Conservation (phyloP, 2,797 vertebrate genomes). For the Meda fulgida region DNA sequence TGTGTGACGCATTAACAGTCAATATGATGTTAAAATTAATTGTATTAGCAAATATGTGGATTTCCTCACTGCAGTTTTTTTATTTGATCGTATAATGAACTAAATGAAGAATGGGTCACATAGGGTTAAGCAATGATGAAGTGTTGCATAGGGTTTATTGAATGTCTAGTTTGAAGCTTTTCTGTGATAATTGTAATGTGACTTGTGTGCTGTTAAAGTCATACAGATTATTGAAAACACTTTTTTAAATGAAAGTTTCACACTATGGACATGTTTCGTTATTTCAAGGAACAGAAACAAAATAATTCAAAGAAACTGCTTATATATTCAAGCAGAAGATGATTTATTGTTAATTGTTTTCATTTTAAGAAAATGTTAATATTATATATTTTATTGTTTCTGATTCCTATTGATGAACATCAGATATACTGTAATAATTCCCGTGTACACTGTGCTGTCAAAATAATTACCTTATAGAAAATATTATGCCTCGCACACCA, state of each 20-base stretch:
- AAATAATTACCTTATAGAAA: background rate
- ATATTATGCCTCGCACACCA: background rate
- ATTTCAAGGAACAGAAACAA: background rate
- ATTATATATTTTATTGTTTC: background rate
- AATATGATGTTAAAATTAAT: background rate
- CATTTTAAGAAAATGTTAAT: background rate
- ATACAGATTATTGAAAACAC: slow-evolving; percentile 18
- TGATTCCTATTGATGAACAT: too few relatives aligned
- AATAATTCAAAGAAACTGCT: background rate
- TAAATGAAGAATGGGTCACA: background rate
- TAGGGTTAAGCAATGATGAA: background rate
- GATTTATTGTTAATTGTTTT: background rate
- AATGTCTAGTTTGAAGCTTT: slow-evolving; percentile 6
- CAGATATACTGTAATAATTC: background rate
- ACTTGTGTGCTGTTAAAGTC: slow-evolving; percentile 15
- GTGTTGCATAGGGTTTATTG: background rate
- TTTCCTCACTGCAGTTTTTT: background rate
- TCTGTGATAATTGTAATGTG: background rate
- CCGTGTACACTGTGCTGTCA: background rate
- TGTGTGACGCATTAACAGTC: background rate
- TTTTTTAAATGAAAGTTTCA: slow-evolving; percentile 26
- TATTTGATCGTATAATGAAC: background rate
- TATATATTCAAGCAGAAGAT: background rate
- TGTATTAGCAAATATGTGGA: too few relatives aligned
- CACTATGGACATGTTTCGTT: background rate